These are phyloP conservation scores for Procambarus virginalis DNA, from an alignment of 1,140 invertebrate genomes.

Conservation along the genomic window DNA sequence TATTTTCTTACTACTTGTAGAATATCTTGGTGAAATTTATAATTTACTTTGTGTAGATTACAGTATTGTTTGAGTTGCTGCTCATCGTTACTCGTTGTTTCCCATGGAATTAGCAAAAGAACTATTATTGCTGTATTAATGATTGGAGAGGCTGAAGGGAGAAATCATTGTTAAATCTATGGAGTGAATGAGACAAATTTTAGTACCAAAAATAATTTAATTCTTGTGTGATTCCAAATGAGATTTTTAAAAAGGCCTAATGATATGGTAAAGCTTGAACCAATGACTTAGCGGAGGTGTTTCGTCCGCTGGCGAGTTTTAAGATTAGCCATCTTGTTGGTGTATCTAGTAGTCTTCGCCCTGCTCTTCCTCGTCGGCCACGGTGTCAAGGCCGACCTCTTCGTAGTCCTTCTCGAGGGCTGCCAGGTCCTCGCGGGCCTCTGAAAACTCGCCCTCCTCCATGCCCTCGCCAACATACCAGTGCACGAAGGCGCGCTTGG, in stretches of 20 bases:
- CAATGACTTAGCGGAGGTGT: not conserved
- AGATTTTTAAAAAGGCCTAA: not conserved
- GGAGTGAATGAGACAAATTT: not conserved
- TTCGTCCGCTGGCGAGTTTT: not conserved
- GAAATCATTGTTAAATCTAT: too few species aligned
- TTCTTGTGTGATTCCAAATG: not conserved
- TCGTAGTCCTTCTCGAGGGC: conserved; percentile 62
- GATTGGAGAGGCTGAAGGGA: too few species aligned
- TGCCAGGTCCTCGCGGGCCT: conserved; percentile 57
- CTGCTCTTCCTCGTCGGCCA: conserved; percentile 53
- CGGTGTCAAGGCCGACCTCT: conserved; percentile 58
- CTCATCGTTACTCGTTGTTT: too few species aligned
- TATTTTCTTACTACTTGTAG: too few species aligned
- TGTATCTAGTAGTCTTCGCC: conserved; percentile 48
- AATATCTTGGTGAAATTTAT: too few species aligned
- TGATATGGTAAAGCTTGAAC: conserved; percentile 36
- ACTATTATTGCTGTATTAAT: too few species aligned
- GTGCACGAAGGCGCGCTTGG: conserved; percentile 63
- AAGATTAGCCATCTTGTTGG: not conserved
- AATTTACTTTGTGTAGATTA: too few species aligned
- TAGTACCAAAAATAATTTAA: conserved; percentile 12
- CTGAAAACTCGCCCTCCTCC: conserved; percentile 62
- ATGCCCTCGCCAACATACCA: conserved; percentile 62
- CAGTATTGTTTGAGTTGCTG: too few species aligned
- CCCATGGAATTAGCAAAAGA: too few species aligned